A percentile compares a stretch with the other conserved stretches of the same genome.
These are phyloP conservation scores for Pentalonia nigronervosa DNA, from an alignment of 1,140 invertebrate species.

Conservation along the genomic window DNA sequence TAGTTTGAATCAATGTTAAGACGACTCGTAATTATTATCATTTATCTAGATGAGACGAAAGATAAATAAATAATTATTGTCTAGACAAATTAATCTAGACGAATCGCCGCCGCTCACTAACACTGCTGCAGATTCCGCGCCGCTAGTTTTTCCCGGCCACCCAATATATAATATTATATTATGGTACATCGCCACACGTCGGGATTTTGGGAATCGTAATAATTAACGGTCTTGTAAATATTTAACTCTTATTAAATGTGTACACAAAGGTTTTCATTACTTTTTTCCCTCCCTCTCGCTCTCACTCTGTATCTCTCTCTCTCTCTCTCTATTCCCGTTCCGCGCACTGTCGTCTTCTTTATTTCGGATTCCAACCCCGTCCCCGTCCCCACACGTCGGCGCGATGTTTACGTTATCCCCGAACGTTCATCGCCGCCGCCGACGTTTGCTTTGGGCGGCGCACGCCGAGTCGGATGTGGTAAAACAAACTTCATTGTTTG, in stretches of 20 bases:
- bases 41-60: no score
- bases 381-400: not conserved
- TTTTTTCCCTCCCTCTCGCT: not conserved
- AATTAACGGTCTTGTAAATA: slow-evolving; percentile 49
- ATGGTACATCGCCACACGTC: not conserved
- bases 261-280: not conserved
- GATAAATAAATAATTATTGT: no score
- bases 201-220: slow-evolving; percentile 24
- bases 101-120: no score
- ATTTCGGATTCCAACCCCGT: not conserved
- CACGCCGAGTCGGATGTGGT: slow-evolving; percentile 42
- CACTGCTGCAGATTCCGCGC: not conserved
- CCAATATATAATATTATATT: not conserved
- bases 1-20: no score
- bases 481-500: slow-evolving; percentile 55
- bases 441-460: not conserved
- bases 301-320: no score
- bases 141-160: not conserved
- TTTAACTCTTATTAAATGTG: slow-evolving; percentile 38
- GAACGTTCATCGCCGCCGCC: not conserved
- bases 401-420: slow-evolving; percentile 21
- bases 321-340: no score
- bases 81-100: no score
- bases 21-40: no score
- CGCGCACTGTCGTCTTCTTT: not conserved